These are phyloP conservation scores for Epizoanthus rinbou DNA, from an alignment of 92 coral and sea anemone genomes.

Conservation along the genomic window DNA sequence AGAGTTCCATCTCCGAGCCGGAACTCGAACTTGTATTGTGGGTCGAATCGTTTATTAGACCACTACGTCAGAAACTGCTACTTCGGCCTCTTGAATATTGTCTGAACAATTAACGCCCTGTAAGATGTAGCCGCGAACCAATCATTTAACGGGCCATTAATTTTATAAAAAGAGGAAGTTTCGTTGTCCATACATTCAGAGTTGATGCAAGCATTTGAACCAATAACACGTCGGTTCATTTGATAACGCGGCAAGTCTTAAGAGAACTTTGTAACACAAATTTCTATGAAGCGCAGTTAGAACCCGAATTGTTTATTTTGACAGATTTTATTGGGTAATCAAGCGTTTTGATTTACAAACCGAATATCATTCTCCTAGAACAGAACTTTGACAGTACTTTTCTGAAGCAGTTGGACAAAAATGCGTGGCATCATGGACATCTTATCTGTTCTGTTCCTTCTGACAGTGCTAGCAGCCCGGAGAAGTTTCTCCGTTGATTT, in stretches of 20 bases:
- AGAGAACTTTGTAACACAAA: constrained; percentile 40
- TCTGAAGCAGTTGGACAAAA: constrained; percentile 14
- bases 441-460: constrained; percentile 8
- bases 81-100: constrained; percentile 69
- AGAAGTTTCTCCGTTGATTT: not conserved
- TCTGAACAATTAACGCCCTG: constrained; percentile 87
- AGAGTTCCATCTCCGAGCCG: constrained; percentile 25
- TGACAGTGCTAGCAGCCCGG: constrained; percentile 1
- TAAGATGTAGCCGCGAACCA: constrained; percentile 95
- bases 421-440: constrained; percentile 8
- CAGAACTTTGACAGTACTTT: not conserved
- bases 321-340: constrained; percentile 4
- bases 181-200: constrained; percentile 62
- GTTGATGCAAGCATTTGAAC: constrained; percentile 57
- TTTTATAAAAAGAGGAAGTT: constrained; percentile 76
- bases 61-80: constrained; percentile 34
- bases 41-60: constrained; percentile 30
- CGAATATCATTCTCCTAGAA: not conserved
- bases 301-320: constrained; percentile 42
- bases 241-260: constrained; percentile 46
- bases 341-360: constrained; percentile 10
- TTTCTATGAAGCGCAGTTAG: constrained; percentile 47
- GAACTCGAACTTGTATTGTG: constrained; percentile 55
- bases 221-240: constrained; percentile 49
- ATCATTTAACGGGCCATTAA: constrained; percentile 61